phyloP scores from a whole-genome alignment of 1,140 invertebrate species.

The Aleiodes sp. region DNA sequence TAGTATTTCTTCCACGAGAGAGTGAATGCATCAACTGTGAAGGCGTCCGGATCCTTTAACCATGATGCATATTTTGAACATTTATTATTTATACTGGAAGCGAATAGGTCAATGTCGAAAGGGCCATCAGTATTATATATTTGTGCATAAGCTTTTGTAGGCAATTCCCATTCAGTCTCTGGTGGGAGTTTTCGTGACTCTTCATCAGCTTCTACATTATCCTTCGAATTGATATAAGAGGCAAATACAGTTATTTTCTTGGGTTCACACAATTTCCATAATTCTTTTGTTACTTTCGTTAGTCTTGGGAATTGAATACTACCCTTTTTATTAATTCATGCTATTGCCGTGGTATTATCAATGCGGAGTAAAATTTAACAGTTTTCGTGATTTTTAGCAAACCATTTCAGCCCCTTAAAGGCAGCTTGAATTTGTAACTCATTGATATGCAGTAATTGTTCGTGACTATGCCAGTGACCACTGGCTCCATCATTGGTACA shows the following conservation, averaged over 20 bases:
- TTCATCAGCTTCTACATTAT: conserved; percentile 13
- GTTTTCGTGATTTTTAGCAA: not conserved
- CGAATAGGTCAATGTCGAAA: conserved; percentile 16
- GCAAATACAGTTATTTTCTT: not conserved
- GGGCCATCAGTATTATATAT: not conserved
- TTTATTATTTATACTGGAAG: not conserved
- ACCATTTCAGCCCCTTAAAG: conserved; percentile 7
- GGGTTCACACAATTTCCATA: conserved; percentile 14
- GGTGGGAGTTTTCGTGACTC: not conserved
- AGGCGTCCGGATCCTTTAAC: not conserved
- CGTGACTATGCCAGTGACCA: not conserved
- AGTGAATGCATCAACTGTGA: conserved; percentile 16
- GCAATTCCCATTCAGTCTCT: conserved; percentile 19
- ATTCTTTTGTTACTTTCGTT: not conserved
- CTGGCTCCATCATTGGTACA: not conserved
- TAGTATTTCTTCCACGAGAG: not conserved
- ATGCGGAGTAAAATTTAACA: conserved; percentile 3
- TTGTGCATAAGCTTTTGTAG: not conserved
- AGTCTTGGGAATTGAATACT: not conserved
- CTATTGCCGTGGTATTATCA: conserved; percentile 18
- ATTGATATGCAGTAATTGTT: not conserved
- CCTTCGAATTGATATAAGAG: not conserved
- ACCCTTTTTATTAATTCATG: conserved; percentile 18
- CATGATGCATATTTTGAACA: not conserved
- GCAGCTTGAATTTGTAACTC: not conserved